phyloP scores from a whole-genome alignment of 1,140 invertebrate genomes.

The Acromyrmex charruanus region DNA sequence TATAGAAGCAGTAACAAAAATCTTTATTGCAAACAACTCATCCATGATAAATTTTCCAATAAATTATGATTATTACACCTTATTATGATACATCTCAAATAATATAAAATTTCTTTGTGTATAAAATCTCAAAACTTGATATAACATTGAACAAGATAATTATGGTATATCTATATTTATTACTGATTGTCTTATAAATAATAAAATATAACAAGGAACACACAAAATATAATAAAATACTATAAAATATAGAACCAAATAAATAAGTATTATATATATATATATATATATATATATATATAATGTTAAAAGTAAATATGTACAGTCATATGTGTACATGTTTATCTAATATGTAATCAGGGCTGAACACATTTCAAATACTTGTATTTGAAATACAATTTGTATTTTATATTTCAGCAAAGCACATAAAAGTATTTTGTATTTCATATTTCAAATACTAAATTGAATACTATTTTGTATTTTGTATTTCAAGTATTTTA shows the following conservation, averaged over 20 bases:
- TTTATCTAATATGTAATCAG: not conserved
- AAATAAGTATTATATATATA: not conserved
- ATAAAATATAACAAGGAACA: not conserved
- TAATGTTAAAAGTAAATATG: not conserved
- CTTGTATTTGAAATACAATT: no score
- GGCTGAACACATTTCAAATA: no score
- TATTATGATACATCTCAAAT: not conserved
- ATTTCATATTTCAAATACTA: no score
- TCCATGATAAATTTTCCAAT: conserved; percentile 4
- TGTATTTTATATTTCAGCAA: no score
- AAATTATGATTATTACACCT: not conserved
- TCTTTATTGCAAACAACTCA: conserved; percentile 61
- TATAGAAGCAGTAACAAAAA: conserved; percentile 73
- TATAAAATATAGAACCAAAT: not conserved
- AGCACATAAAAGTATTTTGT: no score
- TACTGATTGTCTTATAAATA: not conserved
- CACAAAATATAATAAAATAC: not conserved
- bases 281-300: conserved; percentile 5
- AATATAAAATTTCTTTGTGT: not conserved
- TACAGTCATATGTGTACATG: not conserved
- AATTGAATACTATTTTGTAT: no score
- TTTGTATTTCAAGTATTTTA: no score
- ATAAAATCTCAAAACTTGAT: not conserved
- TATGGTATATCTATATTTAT: not conserved
- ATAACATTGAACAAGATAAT: not conserved